These are phyloP conservation scores for Lordiphosa andalusiaca DNA, from an alignment of 2,888 invertebrate species.

Conservation along the genomic window DNA sequence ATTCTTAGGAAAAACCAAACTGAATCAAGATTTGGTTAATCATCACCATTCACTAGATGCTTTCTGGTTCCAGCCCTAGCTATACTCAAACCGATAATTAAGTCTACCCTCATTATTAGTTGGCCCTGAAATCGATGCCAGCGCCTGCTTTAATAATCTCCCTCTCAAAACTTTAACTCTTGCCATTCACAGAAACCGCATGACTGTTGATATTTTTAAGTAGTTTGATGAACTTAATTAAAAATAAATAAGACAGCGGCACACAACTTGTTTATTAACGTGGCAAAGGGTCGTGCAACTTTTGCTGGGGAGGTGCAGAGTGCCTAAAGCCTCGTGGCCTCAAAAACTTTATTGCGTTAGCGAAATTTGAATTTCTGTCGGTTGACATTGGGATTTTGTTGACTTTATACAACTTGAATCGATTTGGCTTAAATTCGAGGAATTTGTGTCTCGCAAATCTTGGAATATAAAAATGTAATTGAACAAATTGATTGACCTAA, in stretches of 20 bases:
- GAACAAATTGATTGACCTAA: no score
- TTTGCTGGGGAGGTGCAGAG: no score
- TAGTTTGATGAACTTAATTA: slow-evolving; percentile 74
- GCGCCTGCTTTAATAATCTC: slow-evolving; percentile 1
- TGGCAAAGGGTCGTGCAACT: slow-evolving; percentile 28
- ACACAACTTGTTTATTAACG: slow-evolving; percentile 65
- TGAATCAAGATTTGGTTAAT: no score
- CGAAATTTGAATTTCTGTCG: slow-evolving; percentile 15
- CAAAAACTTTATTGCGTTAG: slow-evolving; percentile 41
- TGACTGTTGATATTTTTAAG: slow-evolving; percentile 62
- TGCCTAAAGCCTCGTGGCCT: no score
- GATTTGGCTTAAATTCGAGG: no score
- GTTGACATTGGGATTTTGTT: no score
- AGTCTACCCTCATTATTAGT: not conserved
- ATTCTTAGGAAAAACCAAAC: no score
- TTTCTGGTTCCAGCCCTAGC: no score
- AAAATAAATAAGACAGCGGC: slow-evolving; percentile 60
- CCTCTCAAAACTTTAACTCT: slow-evolving; percentile 18
- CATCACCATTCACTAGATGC: no score
- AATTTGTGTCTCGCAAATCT: no score
- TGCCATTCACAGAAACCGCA: slow-evolving; percentile 8
- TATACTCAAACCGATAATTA: not conserved
- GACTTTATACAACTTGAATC: no score
- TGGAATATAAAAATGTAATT: no score
- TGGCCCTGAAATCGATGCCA: not conserved